Evolutionary conservation across 2,113 vertebrate genomes (phyloP).

Genomic region (Chaetops frenatus): DNA sequence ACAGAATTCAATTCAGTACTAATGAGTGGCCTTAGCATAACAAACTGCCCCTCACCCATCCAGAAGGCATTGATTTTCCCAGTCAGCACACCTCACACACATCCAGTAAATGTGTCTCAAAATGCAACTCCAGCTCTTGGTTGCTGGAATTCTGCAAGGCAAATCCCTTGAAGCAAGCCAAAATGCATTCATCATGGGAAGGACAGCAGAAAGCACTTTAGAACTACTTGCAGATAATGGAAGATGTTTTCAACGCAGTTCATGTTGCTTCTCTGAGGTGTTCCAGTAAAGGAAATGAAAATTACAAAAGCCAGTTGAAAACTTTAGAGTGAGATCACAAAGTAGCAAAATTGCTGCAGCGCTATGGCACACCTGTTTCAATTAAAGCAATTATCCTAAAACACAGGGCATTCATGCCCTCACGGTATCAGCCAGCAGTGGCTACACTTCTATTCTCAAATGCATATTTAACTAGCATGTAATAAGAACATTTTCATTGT

Average conservation of each 20-base stretch:
- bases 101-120: constrained; percentile 2
- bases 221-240: constrained; percentile 29
- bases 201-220: constrained; percentile 38
- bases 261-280: not conserved
- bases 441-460: not conserved
- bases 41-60: not conserved
- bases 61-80: not conserved
- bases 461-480: not conserved
- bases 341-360: not conserved
- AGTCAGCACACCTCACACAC: not conserved
- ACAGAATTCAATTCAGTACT: not conserved
- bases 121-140: not conserved
- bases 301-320: constrained; percentile 3
- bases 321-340: not conserved
- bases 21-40: not conserved
- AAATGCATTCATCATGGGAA: not conserved
- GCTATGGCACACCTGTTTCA: not conserved
- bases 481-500: not conserved
- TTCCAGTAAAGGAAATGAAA: constrained; percentile 39
- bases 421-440: not conserved
- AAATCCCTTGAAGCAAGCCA: constrained; percentile 31
- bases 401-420: not conserved
- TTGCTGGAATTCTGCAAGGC: constrained; percentile 32
- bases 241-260: constrained; percentile 29
- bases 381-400: constrained; percentile 32